Conservation (phyloP, 2,888 invertebrate genomes). For the Anoplius nigerrimus region DNA sequence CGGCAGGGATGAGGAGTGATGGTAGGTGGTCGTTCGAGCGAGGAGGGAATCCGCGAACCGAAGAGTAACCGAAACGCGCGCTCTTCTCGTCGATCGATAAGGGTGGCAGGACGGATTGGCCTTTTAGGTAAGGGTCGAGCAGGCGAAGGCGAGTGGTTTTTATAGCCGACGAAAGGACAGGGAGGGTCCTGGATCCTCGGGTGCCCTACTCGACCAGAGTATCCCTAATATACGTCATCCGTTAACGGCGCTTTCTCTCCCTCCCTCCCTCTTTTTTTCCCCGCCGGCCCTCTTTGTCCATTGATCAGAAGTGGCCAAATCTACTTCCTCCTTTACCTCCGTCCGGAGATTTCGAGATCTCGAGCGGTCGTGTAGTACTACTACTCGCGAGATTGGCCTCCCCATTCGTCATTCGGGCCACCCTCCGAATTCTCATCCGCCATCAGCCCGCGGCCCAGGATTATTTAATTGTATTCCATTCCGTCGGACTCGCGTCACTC, state of each 20-base stretch:
- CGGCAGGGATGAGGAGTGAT: slow-evolving; percentile 13
- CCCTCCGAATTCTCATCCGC: slow-evolving; percentile 16
- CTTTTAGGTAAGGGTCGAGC: slow-evolving; percentile 72
- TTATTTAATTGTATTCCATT: no score
- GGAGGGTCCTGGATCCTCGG: slow-evolving; percentile 68
- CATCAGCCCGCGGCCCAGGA: not conserved
- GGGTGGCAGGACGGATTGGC: slow-evolving; percentile 69
- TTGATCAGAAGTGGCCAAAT: slow-evolving; percentile 50
- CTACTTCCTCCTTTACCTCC: slow-evolving; percentile 37
- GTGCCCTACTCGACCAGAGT: slow-evolving; percentile 73
- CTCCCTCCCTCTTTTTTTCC: slow-evolving; percentile 24
- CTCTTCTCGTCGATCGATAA: slow-evolving; percentile 68
- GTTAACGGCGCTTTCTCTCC: slow-evolving; percentile 66
- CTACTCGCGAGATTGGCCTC: slow-evolving; percentile 34
- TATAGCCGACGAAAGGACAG: slow-evolving; percentile 73
- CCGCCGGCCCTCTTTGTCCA: slow-evolving; percentile 16
- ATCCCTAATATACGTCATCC: slow-evolving; percentile 75
- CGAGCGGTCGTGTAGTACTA: slow-evolving; percentile 38
- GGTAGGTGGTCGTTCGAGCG: slow-evolving; percentile 27
- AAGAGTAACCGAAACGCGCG: slow-evolving; percentile 57
- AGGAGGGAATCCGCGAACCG: slow-evolving; percentile 41
- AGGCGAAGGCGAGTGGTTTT: slow-evolving; percentile 74
- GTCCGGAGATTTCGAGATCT: slow-evolving; percentile 45
- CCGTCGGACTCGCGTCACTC: no score
- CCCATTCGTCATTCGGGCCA: slow-evolving; percentile 17